phyloP scores from a whole-genome alignment of 23 tunicate genomes.

The Corella eumyota region DNA sequence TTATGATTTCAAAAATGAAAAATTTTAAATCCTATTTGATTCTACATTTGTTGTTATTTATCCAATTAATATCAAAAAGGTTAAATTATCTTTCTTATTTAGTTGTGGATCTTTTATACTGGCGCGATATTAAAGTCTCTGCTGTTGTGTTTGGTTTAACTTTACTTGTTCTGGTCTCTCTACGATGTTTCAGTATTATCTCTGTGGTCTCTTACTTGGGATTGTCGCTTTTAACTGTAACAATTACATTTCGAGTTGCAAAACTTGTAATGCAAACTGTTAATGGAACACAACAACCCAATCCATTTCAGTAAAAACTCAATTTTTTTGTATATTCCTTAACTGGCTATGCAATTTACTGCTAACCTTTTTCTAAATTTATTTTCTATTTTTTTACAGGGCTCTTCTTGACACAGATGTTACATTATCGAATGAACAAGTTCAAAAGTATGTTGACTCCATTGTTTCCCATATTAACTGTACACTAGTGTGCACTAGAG shows the following conservation, averaged over 20 bases:
- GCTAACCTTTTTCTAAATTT: background rate
- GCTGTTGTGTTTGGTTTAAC: constrained; percentile 37
- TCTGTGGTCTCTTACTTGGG: constrained; percentile 59
- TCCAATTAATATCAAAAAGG: too few species aligned
- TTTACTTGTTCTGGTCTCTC: constrained; percentile 44
- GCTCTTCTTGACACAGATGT: constrained; percentile 54
- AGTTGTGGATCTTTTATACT: constrained; percentile 81
- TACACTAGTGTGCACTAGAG: constrained; percentile 29
- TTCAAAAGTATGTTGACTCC: constrained; percentile 40
- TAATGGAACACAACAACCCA: constrained; percentile 84
- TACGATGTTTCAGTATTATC: constrained; percentile 51
- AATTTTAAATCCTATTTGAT: background rate
- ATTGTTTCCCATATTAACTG: constrained; percentile 26
- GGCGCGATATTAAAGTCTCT: constrained; percentile 59
- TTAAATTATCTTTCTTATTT: background rate
- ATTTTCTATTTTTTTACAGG: constrained; percentile 12
- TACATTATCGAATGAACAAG: constrained; percentile 40
- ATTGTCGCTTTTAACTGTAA: constrained; percentile 62
- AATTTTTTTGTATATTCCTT: background rate
- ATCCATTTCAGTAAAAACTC: constrained; percentile 81
- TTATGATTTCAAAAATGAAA: background rate
- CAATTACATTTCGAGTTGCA: constrained; percentile 46
- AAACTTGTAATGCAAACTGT: constrained; percentile 72
- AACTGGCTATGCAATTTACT: background rate
- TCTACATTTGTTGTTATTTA: too few species aligned